These are phyloP conservation scores for Paramisgurnus dabryanus DNA, from an alignment of 2,113 vertebrate genomes.

Conservation along the genomic window DNA sequence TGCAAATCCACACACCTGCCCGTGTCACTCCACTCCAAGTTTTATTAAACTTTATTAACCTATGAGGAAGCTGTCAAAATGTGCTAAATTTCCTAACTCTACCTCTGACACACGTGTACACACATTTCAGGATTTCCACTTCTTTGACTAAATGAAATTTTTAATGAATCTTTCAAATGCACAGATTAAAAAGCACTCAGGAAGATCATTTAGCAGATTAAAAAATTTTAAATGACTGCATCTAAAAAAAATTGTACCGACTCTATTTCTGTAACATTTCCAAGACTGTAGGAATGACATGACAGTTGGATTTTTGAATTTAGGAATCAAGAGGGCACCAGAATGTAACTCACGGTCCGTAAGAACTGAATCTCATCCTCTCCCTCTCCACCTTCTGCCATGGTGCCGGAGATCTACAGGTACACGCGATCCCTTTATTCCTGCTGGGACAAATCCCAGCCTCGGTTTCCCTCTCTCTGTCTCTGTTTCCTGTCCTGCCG, in stretches of 20 bases:
- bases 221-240: no score
- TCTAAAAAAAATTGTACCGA: no score
- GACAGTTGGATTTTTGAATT: neutral
- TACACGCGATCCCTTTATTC: neutral
- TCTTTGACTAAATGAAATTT: conserved; percentile 10
- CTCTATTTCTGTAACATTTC: neutral
- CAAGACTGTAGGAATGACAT: no score
- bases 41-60: neutral
- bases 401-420: conserved; percentile 62
- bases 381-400: conserved; percentile 88
- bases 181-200: no score
- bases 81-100: neutral
- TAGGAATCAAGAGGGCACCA: neutral
- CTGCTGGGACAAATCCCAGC: conserved; percentile 10
- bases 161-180: neutral
- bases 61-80: neutral
- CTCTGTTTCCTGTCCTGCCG: neutral
- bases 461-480: conserved; percentile 30
- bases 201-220: no score
- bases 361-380: conserved; percentile 93
- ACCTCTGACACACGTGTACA: neutral
- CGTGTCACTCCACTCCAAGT: conserved; percentile 64
- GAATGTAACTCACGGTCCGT: conserved; percentile 80
- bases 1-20: conserved; percentile 68
- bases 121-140: neutral